These are phyloP conservation scores for Lasioglossum lativentre DNA, from an alignment of 2,888 invertebrate genomes.

Conservation along the genomic window DNA sequence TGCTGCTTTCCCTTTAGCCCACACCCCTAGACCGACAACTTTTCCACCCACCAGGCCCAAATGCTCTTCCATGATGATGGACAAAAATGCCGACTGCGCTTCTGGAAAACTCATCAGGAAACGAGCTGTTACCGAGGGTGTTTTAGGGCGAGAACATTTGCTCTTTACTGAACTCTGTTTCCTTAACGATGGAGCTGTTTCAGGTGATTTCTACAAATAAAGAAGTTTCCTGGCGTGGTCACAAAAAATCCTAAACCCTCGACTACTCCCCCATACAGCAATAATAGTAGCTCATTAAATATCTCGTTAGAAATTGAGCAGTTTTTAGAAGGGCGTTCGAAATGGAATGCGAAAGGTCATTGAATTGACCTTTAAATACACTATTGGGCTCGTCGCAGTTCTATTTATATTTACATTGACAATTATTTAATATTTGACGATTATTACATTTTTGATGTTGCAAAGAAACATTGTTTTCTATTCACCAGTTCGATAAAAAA, in stretches of 20 bases:
- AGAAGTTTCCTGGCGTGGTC: not conserved
- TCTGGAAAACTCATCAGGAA: conserved; percentile 48
- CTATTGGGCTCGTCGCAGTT: not conserved
- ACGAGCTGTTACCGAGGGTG: conserved; percentile 28
- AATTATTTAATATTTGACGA: too few species aligned
- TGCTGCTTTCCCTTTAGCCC: conserved; percentile 74
- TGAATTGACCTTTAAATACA: not conserved
- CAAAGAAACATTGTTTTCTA: too few species aligned
- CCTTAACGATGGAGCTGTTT: conserved; percentile 3
- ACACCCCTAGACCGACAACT: conserved; percentile 60
- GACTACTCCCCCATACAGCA: not conserved
- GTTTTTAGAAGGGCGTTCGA: not conserved
- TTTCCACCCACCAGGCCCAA: conserved; percentile 55
- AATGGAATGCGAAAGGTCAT: not conserved
- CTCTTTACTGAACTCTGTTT: not conserved
- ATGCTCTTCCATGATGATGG: conserved; percentile 72
- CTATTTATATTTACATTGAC: too few species aligned
- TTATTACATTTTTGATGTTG: too few species aligned
- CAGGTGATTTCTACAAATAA: not conserved
- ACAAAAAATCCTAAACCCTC: not conserved
- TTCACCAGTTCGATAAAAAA: not conserved
- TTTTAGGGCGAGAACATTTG: not conserved
- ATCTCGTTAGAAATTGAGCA: not conserved
- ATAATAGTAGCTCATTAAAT: not conserved
- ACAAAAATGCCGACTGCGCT: conserved; percentile 70